Conservation (phyloP, 2,113 vertebrate species). For the Rallus limicola region DNA sequence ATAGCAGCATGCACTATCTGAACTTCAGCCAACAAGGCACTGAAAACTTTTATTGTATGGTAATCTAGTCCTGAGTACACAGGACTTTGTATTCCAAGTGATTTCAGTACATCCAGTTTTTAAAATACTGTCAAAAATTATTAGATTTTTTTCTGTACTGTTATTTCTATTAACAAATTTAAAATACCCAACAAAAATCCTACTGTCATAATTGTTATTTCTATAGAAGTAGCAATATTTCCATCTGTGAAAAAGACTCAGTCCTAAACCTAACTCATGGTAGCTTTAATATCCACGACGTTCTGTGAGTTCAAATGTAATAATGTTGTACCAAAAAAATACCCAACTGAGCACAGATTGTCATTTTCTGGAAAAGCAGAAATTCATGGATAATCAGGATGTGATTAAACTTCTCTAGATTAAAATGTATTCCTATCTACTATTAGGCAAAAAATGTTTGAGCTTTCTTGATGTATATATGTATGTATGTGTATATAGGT, state of each 20-base stretch:
- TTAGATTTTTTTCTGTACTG: background rate
- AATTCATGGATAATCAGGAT: background rate
- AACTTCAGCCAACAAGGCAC: background rate
- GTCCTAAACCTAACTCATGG: background rate
- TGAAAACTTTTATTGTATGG: background rate
- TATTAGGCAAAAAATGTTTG: background rate
- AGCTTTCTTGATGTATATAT: background rate
- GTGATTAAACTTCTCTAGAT: background rate
- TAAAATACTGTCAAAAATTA: background rate
- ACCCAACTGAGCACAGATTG: accelerated
- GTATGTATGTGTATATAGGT: background rate
- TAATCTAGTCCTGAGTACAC: background rate
- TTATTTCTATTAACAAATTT: background rate
- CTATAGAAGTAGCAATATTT: background rate
- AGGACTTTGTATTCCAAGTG: background rate
- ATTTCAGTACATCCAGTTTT: background rate
- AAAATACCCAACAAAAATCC: background rate
- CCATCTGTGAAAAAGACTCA: background rate
- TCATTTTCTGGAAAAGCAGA: background rate
- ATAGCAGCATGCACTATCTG: background rate
- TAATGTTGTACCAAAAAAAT: background rate
- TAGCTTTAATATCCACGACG: background rate
- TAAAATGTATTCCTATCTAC: background rate
- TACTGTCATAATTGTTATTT: background rate
- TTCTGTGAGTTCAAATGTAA: background rate